Evolutionary conservation across 2,888 invertebrate genomes (phyloP).

Genomic region (Drosophila rubida): DNA sequence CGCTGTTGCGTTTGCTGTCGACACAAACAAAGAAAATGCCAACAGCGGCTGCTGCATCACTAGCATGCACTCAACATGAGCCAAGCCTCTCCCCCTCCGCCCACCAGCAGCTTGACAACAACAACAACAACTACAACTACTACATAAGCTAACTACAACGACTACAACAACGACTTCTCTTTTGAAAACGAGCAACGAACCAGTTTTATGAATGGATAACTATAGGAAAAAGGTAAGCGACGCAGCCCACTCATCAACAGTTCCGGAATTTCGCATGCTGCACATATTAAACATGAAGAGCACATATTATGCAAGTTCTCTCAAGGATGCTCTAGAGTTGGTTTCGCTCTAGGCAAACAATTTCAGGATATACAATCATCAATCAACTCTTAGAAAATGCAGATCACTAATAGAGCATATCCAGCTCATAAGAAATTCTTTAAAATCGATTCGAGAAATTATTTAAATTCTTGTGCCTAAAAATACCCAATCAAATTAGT

Average conservation of each 20-base stretch:
- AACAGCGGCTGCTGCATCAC: conserved; percentile 42
- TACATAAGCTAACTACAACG: conserved; percentile 10
- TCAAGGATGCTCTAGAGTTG: no score
- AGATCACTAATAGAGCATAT: no score
- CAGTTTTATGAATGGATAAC: conserved; percentile 82
- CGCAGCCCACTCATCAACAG: not conserved
- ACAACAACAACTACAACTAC: conserved; percentile 14
- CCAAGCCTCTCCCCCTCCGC: conserved; percentile 39
- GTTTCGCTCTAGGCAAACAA: no score
- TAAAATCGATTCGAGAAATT: no score
- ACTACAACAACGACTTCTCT: conserved; percentile 21
- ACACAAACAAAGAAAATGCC: conserved; percentile 70
- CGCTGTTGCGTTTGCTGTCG: conserved; percentile 75
- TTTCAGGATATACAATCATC: no score
- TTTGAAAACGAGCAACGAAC: conserved; percentile 39
- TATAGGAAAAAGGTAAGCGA: conserved; percentile 83
- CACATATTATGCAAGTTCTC: no score
- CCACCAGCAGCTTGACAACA: conserved; percentile 37
- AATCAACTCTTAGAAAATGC: no score
- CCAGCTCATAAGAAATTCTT: no score
- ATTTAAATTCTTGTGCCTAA: no score
- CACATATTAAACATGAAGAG: no score
- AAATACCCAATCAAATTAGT: no score
- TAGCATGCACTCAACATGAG: conserved; percentile 28
- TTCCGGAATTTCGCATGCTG: not conserved